phyloP scores from a whole-genome alignment of 2,113 vertebrate genomes.

The Odocoileus hemionus region DNA sequence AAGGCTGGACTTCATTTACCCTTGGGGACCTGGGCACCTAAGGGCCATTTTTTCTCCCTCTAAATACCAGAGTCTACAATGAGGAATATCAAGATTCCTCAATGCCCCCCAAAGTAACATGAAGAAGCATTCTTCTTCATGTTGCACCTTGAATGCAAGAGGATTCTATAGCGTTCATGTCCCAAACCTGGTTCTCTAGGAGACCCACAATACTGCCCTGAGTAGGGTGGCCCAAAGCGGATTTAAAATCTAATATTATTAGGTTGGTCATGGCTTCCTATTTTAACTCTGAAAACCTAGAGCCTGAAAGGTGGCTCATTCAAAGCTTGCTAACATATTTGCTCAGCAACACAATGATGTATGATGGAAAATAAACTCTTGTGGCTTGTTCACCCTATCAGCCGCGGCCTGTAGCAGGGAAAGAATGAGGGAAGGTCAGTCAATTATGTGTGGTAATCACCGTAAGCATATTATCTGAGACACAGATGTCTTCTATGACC shows the following conservation, averaged over 20 bases:
- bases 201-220: conserved; percentile 65
- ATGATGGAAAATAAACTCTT: conserved; percentile 92
- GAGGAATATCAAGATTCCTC: not conserved
- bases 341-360: conserved; percentile 90
- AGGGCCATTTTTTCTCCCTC: not conserved
- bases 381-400: conserved; percentile 87
- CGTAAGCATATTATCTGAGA: conserved; percentile 94
- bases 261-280: conserved; percentile 83
- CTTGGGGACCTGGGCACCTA: not conserved
- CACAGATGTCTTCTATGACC: conserved; percentile 93
- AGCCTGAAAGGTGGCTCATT: conserved; percentile 89
- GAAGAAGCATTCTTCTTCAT: not conserved
- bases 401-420: conserved; percentile 87
- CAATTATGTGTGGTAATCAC: conserved; percentile 97
- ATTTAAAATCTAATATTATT: conserved; percentile 84
- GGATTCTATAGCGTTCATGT: conserved; percentile 44
- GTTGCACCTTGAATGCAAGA: conserved; percentile 27
- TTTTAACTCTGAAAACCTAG: conserved; percentile 83
- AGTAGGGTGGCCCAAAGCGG: conserved; percentile 76
- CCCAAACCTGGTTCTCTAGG: conserved; percentile 72
- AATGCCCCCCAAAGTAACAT: not conserved
- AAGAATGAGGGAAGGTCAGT: conserved; percentile 95
- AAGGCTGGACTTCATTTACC: not conserved
- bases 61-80: not conserved
- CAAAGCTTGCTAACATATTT: conserved; percentile 97